Evolutionary conservation across 1,140 invertebrate species (phyloP).

Genomic region (Macrotrachela quadricornifera): DNA sequence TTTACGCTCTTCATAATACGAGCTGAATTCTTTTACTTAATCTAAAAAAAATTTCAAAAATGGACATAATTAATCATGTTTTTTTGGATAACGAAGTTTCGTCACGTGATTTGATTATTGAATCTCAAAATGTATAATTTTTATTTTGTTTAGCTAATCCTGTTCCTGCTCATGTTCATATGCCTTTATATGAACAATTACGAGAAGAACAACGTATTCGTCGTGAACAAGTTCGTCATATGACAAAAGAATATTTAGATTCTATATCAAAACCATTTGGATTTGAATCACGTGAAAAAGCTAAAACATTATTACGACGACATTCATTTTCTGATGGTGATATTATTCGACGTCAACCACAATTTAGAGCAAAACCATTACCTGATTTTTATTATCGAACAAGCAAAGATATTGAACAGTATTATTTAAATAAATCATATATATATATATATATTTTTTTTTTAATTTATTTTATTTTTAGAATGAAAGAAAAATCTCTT

Average conservation of each 20-base stretch:
- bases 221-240: conserved; percentile 10
- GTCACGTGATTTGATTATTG: too few species aligned
- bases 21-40: too few species aligned
- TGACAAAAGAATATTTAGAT: conserved; percentile 6
- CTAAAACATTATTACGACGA: not conserved
- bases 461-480: not conserved
- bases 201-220: conserved; percentile 21
- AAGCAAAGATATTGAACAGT: not conserved
- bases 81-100: too few species aligned
- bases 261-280: conserved; percentile 2
- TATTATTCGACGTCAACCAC: not conserved
- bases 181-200: conserved; percentile 28
- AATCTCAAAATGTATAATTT: too few species aligned
- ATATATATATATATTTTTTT: too few species aligned
- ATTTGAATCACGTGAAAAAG: not conserved
- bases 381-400: conserved; percentile 5
- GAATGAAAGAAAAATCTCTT: conserved; percentile 1
- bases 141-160: conserved; percentile 15
- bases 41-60: too few species aligned
- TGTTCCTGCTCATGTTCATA: conserved; percentile 26
- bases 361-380: conserved; percentile 7
- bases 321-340: conserved; percentile 3
- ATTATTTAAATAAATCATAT: not conserved
- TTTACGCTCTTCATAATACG: too few species aligned
- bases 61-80: too few species aligned